phyloP scores from a whole-genome alignment of 2,113 vertebrate genomes.

The Sterna hirundo region DNA sequence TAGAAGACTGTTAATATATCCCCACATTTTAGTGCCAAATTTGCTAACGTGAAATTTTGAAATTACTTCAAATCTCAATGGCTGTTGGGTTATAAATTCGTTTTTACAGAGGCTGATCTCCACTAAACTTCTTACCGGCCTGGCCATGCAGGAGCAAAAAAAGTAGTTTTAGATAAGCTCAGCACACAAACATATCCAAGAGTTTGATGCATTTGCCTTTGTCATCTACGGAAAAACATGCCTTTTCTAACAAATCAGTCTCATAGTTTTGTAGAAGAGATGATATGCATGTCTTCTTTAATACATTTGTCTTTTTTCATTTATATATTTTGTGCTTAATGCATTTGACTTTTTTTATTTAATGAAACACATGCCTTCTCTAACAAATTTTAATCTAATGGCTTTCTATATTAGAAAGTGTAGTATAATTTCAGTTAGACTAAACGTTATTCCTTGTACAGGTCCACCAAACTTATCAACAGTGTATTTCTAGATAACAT shows the following conservation, averaged over 20 bases:
- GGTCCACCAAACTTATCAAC: not conserved
- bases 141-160: not conserved
- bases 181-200: not conserved
- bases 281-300: not conserved
- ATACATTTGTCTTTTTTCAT: not conserved
- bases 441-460: not conserved
- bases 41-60: not conserved
- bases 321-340: not conserved
- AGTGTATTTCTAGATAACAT: not conserved
- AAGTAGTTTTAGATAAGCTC: not conserved
- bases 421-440: not conserved
- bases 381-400: not conserved
- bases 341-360: not conserved
- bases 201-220: not conserved
- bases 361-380: not conserved
- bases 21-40: not conserved
- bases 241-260: not conserved
- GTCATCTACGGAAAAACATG: not conserved
- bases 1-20: not conserved
- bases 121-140: not conserved
- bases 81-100: not conserved
- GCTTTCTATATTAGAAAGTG: not conserved
- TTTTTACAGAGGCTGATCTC: not conserved
- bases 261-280: rapidly evolving
- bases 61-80: not conserved